phyloP scores from a whole-genome alignment of 2,888 invertebrate genomes.

The Mantis religiosa region DNA sequence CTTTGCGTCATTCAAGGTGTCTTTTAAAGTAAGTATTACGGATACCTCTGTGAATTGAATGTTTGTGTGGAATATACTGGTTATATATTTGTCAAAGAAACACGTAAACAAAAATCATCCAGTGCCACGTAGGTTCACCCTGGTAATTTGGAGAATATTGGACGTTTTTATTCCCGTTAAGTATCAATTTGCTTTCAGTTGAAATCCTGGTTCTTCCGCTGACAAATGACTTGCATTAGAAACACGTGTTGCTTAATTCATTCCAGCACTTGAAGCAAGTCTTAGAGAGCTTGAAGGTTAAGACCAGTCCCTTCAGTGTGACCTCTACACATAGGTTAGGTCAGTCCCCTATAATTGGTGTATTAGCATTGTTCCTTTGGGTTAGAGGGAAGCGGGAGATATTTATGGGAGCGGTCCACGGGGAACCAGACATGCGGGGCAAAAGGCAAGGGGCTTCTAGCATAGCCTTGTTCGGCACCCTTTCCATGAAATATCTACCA shows the following conservation, averaged over 20 bases:
- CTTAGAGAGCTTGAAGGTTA: conserved; percentile 11
- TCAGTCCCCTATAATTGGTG: conserved; percentile 26
- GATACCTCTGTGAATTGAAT: no score
- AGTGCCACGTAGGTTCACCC: no score
- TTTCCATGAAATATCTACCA: conserved; percentile 9
- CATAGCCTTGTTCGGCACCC: conserved; percentile 7
- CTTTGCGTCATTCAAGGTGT: no score
- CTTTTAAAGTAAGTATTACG: no score
- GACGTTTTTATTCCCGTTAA: no score
- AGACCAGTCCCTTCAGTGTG: conserved; percentile 15
- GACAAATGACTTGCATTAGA: neutral
- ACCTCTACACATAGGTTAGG: conserved; percentile 23
- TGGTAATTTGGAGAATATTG: no score
- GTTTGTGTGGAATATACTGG: no score
- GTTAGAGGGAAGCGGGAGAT: neutral
- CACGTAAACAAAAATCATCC: no score
- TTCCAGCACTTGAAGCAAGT: conserved; percentile 9
- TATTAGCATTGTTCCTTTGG: conserved; percentile 10
- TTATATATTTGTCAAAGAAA: no score
- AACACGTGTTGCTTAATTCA: neutral
- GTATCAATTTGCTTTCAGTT: neutral
- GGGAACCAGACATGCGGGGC: neutral
- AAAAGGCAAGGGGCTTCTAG: neutral
- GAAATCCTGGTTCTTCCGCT: neutral
- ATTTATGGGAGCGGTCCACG: neutral